phyloP scores from a whole-genome alignment of 2,797 vertebrate species.

The Lagorchestes hirsutus region DNA sequence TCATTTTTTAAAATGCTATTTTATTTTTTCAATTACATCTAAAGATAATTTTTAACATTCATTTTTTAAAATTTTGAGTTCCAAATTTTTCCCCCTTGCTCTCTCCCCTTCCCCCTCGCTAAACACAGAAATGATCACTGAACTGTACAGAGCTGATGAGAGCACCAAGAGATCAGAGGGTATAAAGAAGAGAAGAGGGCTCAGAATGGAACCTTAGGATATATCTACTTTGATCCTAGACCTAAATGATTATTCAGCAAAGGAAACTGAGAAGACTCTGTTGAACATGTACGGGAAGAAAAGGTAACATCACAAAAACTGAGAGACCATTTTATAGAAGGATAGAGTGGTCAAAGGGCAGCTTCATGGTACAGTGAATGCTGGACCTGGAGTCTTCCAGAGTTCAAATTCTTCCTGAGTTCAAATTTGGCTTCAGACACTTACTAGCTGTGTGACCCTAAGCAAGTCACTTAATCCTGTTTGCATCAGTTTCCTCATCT shows the following conservation, averaged over 20 bases:
- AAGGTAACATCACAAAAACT: no score
- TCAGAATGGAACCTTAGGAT: background rate
- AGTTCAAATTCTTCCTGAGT: no score
- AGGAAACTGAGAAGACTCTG: no score
- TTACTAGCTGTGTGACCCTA: no score
- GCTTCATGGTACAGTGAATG: no score
- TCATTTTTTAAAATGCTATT: background rate
- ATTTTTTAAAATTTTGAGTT: background rate
- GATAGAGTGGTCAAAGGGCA: background rate
- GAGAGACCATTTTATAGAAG: no score
- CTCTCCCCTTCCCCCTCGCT: background rate
- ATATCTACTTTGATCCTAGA: background rate
- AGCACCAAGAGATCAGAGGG: background rate
- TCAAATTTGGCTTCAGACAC: no score
- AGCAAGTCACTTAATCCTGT: no score
- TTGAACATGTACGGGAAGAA: no score
- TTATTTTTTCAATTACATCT: background rate
- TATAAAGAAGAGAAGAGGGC: background rate
- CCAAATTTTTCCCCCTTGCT: background rate
- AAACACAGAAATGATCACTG: background rate
- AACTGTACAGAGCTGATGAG: background rate
- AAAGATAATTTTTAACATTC: background rate
- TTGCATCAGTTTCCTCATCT: no score
- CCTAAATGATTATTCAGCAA: background rate
- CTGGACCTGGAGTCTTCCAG: no score